These are phyloP conservation scores for Pecten maximus DNA, from an alignment of 2,888 invertebrate genomes.

Conservation along the genomic window DNA sequence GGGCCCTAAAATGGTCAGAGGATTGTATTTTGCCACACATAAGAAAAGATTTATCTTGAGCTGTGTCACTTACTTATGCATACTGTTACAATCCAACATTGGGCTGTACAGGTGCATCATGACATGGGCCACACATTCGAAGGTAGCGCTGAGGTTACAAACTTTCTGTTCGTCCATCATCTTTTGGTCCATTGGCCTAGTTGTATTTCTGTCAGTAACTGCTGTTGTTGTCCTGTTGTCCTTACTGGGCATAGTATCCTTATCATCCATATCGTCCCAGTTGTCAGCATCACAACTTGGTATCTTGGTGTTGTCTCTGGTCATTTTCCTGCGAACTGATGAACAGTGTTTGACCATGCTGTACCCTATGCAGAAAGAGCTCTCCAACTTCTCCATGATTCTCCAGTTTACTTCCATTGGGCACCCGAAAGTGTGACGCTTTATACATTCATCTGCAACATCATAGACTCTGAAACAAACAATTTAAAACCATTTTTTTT, in stretches of 20 bases:
- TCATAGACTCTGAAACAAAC: background rate
- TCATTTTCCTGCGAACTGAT: background rate
- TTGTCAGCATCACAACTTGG: background rate
- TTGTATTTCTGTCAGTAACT: background rate
- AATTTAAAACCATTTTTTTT: background rate
- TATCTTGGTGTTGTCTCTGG: background rate
- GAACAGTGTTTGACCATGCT: conserved; percentile 1
- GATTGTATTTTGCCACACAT: too few relatives aligned
- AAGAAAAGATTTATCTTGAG: too few relatives aligned
- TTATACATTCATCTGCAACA: background rate
- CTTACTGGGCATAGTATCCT: background rate
- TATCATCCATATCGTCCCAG: background rate
- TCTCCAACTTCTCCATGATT: background rate
- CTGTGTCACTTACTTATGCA: background rate
- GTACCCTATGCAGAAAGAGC: background rate
- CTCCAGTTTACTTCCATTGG: conserved; percentile 1
- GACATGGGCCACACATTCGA: background rate
- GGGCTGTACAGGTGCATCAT: background rate
- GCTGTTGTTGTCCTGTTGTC: background rate
- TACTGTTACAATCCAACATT: background rate
- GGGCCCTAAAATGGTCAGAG: too few relatives aligned
- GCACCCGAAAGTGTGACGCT: background rate
- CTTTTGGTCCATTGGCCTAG: background rate
- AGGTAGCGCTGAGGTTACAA: background rate
- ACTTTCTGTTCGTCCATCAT: background rate